A percentile compares a stretch with the other conserved stretches of the same genome.
Conservation (phyloP, 2,888 invertebrate species). For the Sarcophaga subvicina region DNA sequence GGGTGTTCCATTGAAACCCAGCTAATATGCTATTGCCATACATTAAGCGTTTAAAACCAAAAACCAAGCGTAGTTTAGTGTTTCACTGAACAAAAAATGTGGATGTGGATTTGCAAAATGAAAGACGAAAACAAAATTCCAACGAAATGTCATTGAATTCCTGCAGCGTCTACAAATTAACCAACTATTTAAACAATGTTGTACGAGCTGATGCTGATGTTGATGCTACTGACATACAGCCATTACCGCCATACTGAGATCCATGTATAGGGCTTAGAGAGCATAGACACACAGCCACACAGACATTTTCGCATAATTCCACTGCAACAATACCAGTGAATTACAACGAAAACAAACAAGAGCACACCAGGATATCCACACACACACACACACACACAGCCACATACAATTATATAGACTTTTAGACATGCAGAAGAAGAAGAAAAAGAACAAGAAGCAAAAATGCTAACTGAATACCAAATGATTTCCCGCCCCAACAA, state of each 20-base stretch:
- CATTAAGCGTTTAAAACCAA: neutral
- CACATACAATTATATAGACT: neutral
- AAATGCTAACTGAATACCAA: slow-evolving; percentile 65
- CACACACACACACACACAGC: neutral
- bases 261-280: neutral
- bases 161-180: slow-evolving; percentile 37
- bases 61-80: neutral
- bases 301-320: slow-evolving; percentile 11
- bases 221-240: neutral
- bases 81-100: too few species aligned
- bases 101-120: neutral
- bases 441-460: neutral
- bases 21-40: too few species aligned
- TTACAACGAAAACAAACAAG: neutral
- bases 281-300: neutral
- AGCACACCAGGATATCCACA: neutral
- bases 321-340: slow-evolving; percentile 1
- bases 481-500: slow-evolving; percentile 62
- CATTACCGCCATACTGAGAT: too few species aligned
- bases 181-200: slow-evolving; percentile 42
- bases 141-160: slow-evolving; percentile 28
- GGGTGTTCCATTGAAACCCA: too few species aligned
- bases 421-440: neutral
- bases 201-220: neutral
- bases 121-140: neutral